phyloP scores from a whole-genome alignment of 2,113 vertebrate species.

The Rhodinocichla rosea region DNA sequence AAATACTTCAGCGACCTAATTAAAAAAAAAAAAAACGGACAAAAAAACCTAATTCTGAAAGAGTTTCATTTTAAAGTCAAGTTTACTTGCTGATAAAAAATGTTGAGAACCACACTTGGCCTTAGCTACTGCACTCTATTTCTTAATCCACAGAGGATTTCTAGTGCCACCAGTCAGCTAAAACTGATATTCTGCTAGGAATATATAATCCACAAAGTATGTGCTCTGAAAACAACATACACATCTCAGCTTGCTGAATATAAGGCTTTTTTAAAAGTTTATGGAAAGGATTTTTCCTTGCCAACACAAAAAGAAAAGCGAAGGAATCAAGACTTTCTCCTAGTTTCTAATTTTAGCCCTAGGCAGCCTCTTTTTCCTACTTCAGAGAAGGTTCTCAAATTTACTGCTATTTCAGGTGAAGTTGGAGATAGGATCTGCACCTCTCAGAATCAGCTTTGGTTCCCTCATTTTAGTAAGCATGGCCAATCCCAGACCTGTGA shows the following conservation, averaged over 20 bases:
- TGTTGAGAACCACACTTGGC: neutral
- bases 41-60: neutral
- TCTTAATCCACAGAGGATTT: neutral
- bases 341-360: neutral
- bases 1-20: conserved; percentile 12
- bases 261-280: neutral
- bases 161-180: neutral
- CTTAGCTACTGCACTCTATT: neutral
- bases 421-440: neutral
- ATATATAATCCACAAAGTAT: neutral
- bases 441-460: neutral
- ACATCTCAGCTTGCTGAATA: neutral
- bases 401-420: neutral
- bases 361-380: neutral
- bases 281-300: neutral
- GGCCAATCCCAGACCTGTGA: neutral
- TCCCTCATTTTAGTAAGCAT: neutral
- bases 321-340: neutral
- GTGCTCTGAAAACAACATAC: neutral
- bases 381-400: neutral
- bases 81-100: neutral
- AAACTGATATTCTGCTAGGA: neutral
- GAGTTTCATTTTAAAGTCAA: conserved; percentile 33
- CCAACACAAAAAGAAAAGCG: neutral
- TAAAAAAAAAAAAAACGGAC: neutral